phyloP scores from a whole-genome alignment of 64 coral and sea anemone species.

The Stichodactyla mertensii region DNA sequence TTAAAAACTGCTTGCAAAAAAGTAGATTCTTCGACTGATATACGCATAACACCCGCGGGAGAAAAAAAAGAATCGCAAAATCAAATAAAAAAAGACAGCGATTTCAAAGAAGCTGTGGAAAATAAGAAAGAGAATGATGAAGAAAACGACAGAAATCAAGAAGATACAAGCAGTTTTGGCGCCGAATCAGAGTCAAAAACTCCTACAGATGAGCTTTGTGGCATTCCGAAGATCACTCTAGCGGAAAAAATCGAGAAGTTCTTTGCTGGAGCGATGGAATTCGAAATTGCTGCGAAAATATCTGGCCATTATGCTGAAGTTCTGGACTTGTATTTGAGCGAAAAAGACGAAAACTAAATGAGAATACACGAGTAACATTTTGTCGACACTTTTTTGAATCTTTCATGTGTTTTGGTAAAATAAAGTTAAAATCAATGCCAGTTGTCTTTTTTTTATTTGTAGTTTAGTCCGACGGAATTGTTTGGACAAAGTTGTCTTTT shows the following conservation, averaged over 20 bases:
- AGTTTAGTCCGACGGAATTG: too few relatives aligned
- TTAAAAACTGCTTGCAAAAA: too few relatives aligned
- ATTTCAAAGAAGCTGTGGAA: not conserved
- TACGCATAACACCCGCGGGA: not conserved
- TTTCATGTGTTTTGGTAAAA: too few relatives aligned
- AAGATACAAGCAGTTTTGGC: not conserved
- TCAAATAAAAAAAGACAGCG: not conserved
- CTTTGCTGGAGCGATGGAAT: conserved; percentile 4
- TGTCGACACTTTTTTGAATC: too few relatives aligned
- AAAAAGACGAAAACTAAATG: too few relatives aligned
- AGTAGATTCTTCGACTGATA: not conserved
- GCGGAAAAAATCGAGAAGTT: conserved; percentile 33
- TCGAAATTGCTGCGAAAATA: not conserved
- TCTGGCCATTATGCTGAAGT: not conserved
- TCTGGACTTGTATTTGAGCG: not conserved
- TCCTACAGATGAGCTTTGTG: conserved; percentile 10
- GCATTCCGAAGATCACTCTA: conserved; percentile 21
- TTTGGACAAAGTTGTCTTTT: too few relatives aligned
- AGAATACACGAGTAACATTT: too few relatives aligned
- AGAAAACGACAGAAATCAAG: not conserved
- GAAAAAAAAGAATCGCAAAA: not conserved
- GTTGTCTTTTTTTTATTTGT: too few relatives aligned
- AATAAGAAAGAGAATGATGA: not conserved
- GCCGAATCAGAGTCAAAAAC: not conserved
- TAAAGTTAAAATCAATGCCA: too few relatives aligned